Base-by-base conservation (phyloP, 2,888 invertebrate species). In the Gari tellinella region DNA sequence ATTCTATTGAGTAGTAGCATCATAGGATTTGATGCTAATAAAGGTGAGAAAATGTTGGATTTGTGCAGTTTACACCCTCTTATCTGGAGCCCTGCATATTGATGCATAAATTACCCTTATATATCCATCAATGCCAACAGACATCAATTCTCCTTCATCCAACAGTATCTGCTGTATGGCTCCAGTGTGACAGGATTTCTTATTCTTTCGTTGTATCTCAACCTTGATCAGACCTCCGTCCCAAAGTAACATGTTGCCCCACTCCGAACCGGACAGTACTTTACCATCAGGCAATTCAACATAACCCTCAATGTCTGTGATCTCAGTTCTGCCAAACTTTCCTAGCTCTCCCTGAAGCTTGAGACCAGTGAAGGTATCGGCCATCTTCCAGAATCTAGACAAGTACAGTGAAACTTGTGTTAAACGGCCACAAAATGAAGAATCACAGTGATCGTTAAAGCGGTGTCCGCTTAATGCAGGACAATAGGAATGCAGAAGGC, bases 191-290 rank as follows among this genome's bases (percentile, higher is more conserved):
- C 97, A 97, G 0, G 94, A 93, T 88, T 94, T 95, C 69, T 86
- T 89, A 53, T 94, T 94, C 77, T 89, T 90, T 19, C 89, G 77
- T 8, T 81, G 80, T 26, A 91, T 90, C 83, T 92, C 91, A 40
- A 97, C 92, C 91, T 97, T 97, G 14, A 98, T 97, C 0, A 97
- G 93, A 0, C 96, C 96, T 51, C 95, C 96, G 86, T 97, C 97
- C 98, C 98, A 98, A 0, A 98, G 93, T 45, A 98, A 92, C 88
- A 98, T 94, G 90, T 97, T 97, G 0, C 98, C 98, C 97, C 97
- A 97, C 86, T 95, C 95, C 84, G 95, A 95, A 0, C 97, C 96
- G 0, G 97, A 96, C 43, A 97, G 93, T 94, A 95, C 96, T 93
- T 97, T 97, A 91, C 96, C 97, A 92, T 97, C 97, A 0, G 96